Evolutionary conservation across 2,113 vertebrate species (phyloP).

Genomic region (Recurvirostra avosetta): DNA sequence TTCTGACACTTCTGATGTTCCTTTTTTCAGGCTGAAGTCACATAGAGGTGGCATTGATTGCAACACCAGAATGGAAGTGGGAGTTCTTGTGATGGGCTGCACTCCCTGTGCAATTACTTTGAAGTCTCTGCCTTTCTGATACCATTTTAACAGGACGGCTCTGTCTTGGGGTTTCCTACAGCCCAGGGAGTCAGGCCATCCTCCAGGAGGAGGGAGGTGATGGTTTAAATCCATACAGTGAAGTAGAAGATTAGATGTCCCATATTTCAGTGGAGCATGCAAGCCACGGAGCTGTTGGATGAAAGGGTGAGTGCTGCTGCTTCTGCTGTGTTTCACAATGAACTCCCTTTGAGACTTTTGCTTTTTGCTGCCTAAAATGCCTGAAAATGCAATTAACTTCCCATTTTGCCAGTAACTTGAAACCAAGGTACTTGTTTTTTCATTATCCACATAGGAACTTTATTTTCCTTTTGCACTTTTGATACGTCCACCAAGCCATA

Average conservation of each 20-base stretch:
- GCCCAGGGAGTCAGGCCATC: background rate
- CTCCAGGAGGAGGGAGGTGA: background rate
- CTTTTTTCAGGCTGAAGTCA: background rate
- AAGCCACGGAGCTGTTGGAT: background rate
- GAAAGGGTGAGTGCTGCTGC: background rate
- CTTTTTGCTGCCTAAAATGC: background rate
- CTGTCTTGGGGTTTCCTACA: background rate
- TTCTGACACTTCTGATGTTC: background rate
- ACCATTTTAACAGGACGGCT: background rate
- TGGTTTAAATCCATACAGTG: background rate
- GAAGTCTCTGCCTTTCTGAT: background rate
- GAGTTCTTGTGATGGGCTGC: background rate
- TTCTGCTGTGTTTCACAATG: background rate
- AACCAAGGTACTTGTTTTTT: background rate
- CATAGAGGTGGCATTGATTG: background rate
- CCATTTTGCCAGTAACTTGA: background rate
- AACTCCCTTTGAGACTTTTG: background rate
- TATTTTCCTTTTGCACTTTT: background rate
- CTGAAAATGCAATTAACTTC: background rate
- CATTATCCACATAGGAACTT: background rate
- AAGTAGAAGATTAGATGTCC: background rate
- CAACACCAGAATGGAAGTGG: background rate
- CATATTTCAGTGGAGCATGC: rapidly evolving
- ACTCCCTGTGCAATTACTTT: background rate
- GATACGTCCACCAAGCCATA: background rate